Percentiles rank a stretch among this genome's conserved stretches.
Evolutionary conservation across 2,888 invertebrate species (phyloP).

Genomic region (Oscheius sp.): DNA sequence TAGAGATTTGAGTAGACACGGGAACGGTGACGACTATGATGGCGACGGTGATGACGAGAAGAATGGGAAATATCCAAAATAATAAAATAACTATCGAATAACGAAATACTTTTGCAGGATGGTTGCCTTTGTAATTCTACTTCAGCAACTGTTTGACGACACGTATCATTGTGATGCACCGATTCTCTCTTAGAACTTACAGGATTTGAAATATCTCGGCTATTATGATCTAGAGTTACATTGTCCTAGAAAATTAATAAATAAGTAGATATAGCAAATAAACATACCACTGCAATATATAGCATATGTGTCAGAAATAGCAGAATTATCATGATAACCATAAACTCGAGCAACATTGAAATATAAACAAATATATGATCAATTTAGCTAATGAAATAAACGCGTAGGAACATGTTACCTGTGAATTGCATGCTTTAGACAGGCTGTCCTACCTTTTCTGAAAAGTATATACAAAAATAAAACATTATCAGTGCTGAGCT

Average conservation of each 20-base stretch:
- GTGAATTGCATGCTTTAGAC: background rate
- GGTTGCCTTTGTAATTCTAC: too few species aligned
- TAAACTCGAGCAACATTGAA: slow-evolving; percentile 2
- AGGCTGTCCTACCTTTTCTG: too few species aligned
- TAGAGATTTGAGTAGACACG: background rate
- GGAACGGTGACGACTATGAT: slow-evolving; percentile 7
- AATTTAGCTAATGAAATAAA: background rate
- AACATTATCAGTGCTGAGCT: too few species aligned
- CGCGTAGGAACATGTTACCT: background rate
- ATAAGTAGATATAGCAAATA: background rate
- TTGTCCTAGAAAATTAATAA: background rate
- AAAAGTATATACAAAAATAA: too few species aligned
- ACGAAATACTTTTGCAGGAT: too few species aligned
- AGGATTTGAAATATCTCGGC: too few species aligned
- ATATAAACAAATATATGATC: background rate
- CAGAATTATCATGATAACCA: background rate
- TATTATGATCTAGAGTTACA: background rate
- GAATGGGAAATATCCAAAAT: background rate
- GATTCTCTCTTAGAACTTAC: too few species aligned
- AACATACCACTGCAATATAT: background rate
- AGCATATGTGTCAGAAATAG: background rate
- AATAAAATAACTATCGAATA: background rate
- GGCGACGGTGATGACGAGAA: background rate
- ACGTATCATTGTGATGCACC: too few species aligned
- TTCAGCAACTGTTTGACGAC: too few species aligned